phyloP scores from a whole-genome alignment of 2,113 vertebrate species.

The Brevimyrus niger region DNA sequence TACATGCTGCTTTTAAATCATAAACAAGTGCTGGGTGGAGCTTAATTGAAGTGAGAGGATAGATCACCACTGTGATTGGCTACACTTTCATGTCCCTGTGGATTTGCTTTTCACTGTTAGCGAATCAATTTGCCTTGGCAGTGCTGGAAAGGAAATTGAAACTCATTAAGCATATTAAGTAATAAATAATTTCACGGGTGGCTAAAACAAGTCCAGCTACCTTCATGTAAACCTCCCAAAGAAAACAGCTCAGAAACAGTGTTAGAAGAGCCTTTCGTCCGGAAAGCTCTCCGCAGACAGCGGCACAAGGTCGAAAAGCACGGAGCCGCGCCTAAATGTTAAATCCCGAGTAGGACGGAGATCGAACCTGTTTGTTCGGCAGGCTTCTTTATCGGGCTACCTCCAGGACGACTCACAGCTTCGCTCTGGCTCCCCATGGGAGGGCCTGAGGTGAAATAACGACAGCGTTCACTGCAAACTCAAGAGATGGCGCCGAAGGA shows the following conservation, averaged over 20 bases:
- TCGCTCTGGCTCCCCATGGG: constrained; percentile 41
- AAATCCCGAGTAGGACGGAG: background rate
- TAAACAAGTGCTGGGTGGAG: background rate
- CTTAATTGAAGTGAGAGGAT: background rate
- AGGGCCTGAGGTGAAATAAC: constrained; percentile 53
- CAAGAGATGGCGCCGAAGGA: constrained; percentile 39
- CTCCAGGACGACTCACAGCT: background rate
- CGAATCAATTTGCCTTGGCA: constrained; percentile 34
- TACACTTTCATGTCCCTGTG: background rate
- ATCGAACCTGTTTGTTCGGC: constrained; percentile 43
- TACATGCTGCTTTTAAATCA: background rate
- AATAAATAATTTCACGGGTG: constrained; percentile 43
- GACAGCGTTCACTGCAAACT: constrained; percentile 45
- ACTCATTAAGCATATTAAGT: constrained; percentile 40
- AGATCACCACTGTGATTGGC: background rate
- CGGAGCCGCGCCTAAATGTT: constrained; percentile 7
- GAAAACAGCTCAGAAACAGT: constrained; percentile 20
- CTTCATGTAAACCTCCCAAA: constrained; percentile 24
- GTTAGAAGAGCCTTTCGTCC: constrained; percentile 19
- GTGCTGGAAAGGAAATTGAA: constrained; percentile 32
- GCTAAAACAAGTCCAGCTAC: constrained; percentile 30
- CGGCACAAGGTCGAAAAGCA: constrained; percentile 17
- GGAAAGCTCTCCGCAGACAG: background rate
- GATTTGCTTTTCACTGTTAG: background rate
- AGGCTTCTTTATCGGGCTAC: constrained; percentile 10